These are phyloP conservation scores for Sebastes matsubarae DNA, from an alignment of 2,797 vertebrate species.

Conservation along the genomic window DNA sequence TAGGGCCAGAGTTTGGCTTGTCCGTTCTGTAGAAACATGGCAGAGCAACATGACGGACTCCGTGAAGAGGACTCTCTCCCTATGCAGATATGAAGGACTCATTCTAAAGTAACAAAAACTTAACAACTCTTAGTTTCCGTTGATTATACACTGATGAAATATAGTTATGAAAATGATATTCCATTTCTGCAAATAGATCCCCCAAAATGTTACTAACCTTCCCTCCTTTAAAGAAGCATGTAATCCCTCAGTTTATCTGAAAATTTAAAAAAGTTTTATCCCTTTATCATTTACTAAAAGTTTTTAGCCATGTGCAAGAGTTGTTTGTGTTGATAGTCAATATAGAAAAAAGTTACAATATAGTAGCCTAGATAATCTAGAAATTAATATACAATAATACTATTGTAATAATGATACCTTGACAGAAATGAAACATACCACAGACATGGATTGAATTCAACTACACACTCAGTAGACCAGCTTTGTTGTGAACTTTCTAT, in stretches of 20 bases:
- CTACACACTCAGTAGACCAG: too few relatives aligned
- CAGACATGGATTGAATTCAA: not conserved
- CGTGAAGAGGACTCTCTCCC: too few relatives aligned
- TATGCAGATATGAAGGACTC: too few relatives aligned
- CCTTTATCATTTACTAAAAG: not conserved
- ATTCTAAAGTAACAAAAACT: too few relatives aligned
- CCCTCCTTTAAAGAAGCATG: not conserved
- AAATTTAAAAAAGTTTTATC: not conserved
- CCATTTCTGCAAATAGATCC: too few relatives aligned
- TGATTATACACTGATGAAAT: too few relatives aligned
- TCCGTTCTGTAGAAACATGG: too few relatives aligned
- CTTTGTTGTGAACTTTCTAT: not conserved
- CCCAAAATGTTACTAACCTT: too few relatives aligned
- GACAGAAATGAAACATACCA: not conserved
- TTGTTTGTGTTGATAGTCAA: not conserved
- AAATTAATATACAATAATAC: not conserved
- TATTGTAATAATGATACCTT: not conserved
- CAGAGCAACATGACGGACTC: too few relatives aligned
- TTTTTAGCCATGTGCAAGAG: not conserved
- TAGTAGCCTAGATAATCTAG: not conserved
- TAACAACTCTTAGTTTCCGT: too few relatives aligned
- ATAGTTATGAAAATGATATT: too few relatives aligned
- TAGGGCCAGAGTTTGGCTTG: too few relatives aligned
- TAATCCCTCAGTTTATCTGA: not conserved
- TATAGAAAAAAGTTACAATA: not conserved